Evolutionary conservation across 1,140 invertebrate genomes (phyloP).

Genomic region (Drosophila sp.): DNA sequence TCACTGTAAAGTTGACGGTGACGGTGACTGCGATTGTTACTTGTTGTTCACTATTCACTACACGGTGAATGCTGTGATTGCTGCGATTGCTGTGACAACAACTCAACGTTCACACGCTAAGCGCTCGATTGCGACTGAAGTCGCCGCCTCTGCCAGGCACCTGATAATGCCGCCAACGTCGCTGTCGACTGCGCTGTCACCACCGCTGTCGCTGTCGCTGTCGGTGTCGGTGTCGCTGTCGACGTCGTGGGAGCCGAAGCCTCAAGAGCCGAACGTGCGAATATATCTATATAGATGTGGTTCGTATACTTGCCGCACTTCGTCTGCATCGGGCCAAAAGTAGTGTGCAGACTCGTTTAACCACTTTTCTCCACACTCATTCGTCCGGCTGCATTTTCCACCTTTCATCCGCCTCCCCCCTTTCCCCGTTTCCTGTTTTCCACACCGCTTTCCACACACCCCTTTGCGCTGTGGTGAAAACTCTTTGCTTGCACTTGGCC

Average conservation of each 20-base stretch:
- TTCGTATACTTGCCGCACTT: too few species aligned
- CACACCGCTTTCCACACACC: too few species aligned
- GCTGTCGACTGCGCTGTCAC: too few species aligned
- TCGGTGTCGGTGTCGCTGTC: background rate
- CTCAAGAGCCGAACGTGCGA: conserved; percentile 15
- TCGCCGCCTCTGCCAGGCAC: conserved; percentile 53
- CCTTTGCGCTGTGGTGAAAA: conserved; percentile 69
- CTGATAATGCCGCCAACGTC: conserved; percentile 65
- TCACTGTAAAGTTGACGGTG: conserved; percentile 11
- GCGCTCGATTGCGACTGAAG: conserved; percentile 79
- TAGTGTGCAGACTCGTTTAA: conserved; percentile 53
- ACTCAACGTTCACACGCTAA: conserved; percentile 72
- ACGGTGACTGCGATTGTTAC: conserved; percentile 1
- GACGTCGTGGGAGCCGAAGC: conserved; percentile 6
- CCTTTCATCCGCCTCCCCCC: background rate
- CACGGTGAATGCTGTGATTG: background rate
- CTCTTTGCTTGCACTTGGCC: conserved; percentile 45
- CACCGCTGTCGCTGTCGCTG: background rate
- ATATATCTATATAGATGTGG: too few species aligned
- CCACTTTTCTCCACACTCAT: conserved; percentile 67
- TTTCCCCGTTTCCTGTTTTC: background rate
- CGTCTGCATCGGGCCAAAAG: background rate
- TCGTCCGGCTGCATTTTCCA: conserved; percentile 13
- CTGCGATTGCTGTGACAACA: too few species aligned
- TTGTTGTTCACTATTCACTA: background rate